Base-by-base conservation (phyloP, 1,140 invertebrate genomes). In the Zaprionus inermis region DNA sequence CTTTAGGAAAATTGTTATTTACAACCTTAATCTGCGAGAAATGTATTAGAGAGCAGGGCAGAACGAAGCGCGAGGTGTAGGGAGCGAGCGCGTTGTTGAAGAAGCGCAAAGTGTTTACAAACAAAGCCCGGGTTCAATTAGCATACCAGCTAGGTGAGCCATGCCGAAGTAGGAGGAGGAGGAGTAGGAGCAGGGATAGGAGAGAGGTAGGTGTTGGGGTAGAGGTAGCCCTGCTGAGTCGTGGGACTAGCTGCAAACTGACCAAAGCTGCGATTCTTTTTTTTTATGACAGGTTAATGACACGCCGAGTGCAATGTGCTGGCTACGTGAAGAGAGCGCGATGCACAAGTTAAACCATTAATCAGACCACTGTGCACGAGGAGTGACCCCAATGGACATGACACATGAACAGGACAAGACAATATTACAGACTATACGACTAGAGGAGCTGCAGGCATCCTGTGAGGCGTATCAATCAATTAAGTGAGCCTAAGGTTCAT, bases 281-380 rank as follows among this genome's bases (percentile, higher is more conserved):
- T 28, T 74, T 86, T 83, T 86, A 88, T 88, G 83, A 84, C 83
- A 88, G 83, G 83, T 88, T 88, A 88, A 89, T 78, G 83, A 88
- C 83, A 89, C 77, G 52, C 54, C 51, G 32, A 57, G 55, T 72
- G 73, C 66, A 78, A 74, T 82, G 83, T 41, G 76, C 78, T 82
- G 30, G 30, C 30, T 28, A 86, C 63, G 58, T 64, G 72, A 44
- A 18, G 44, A n/a, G 58, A 79, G 55, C n/a, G n/a, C 56, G 58
- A 52, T 78, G 71, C 73, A 72, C 70, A 44, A 63, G 46, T 60
- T 28, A 60, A 60, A 20, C 38, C 69, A 84, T 84, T 85, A 85
- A 85, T 81, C 81, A 86, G 44, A 56, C 46, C 66, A 60, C 49
- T 61, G 51, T 55, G 61, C 51, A 60, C n/a, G 38, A 44, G 38